Evolutionary conservation across 2,113 vertebrate genomes (phyloP).

Genomic region (Neotragus pygmaeus): DNA sequence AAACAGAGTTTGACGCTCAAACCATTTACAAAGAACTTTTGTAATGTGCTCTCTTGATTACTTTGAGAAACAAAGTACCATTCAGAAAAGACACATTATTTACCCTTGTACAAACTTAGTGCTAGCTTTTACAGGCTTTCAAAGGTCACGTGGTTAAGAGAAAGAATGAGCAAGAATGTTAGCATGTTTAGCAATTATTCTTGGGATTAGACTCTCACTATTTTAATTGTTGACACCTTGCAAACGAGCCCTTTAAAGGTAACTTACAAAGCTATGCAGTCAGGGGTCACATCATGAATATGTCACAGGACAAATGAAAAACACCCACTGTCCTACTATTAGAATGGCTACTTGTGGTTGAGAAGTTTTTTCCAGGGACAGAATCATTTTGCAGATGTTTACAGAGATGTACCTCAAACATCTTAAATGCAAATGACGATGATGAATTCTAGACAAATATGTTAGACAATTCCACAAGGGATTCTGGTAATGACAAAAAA

Average conservation of each 20-base stretch:
- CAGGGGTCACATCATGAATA: neutral
- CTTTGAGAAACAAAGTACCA: conserved; percentile 8
- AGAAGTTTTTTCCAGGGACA: neutral
- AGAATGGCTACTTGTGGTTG: neutral
- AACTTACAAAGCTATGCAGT: conserved; percentile 19
- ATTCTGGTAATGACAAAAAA: neutral
- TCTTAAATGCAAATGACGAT: neutral
- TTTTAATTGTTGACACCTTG: neutral
- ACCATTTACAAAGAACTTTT: neutral
- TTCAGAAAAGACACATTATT: conserved; percentile 13
- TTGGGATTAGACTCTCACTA: neutral
- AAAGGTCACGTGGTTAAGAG: neutral
- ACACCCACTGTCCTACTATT: neutral
- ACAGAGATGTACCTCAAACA: neutral
- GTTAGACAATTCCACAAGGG: neutral
- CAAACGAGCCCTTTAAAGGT: neutral
- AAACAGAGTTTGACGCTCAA: neutral
- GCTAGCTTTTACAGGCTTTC: neutral
- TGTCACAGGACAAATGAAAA: neutral
- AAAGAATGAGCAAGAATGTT: neutral
- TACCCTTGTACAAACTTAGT: neutral
- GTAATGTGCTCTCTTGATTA: neutral
- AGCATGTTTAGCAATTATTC: neutral
- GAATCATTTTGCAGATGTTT: neutral
- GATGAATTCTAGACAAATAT: neutral